Evolutionary conservation across 1,140 invertebrate genomes (phyloP), one percentile per base, ranked within the genome.

Genomic region (Limonius californicus): DNA sequence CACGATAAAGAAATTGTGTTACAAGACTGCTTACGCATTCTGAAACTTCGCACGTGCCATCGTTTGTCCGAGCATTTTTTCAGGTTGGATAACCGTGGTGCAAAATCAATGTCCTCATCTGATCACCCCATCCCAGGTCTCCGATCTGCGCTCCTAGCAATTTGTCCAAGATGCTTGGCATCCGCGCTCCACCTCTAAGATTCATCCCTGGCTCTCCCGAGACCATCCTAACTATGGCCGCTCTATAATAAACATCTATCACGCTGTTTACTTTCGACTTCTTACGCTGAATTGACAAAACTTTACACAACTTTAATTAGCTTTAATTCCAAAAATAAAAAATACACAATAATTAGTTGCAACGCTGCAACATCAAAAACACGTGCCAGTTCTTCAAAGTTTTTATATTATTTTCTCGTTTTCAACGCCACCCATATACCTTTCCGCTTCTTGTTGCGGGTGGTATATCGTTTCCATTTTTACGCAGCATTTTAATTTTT

Each of bases 181-280:
- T 43, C 62, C 57, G 62, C 66, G 68, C 68, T 68, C 70, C 70
- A 68, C 70, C 70, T 72, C 68, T 64, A 72, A 70, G 70, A 72
- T 72, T 72, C 70, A 72, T 70, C 70, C 68, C 57, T 43, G 58
- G 18, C 57, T 67, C 70, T 68, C 70, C 39, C 39, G 68, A 62
- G 70, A 72, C 61, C 68, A 63, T 61, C 68, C 67, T 70, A 70
- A 72, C 68, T 70, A 72, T 70, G 68, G 70, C 64, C 68, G 67
- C 59, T 66, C 70, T 65, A 69, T 71, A 70, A 72, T 70, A 70
- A 72, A 72, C 70, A 72, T 72, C 67, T 70, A 72, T 72, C 70
- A 72, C 67, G 55, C 63, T 72, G 70, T 72, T 72, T 72, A 72
- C 70, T 72, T 70, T 72, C 42, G 50, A 64, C 62, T 54, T 64